Evolutionary conservation across 2,113 vertebrate species (phyloP).

Genomic region (Acinonyx jubatus): DNA sequence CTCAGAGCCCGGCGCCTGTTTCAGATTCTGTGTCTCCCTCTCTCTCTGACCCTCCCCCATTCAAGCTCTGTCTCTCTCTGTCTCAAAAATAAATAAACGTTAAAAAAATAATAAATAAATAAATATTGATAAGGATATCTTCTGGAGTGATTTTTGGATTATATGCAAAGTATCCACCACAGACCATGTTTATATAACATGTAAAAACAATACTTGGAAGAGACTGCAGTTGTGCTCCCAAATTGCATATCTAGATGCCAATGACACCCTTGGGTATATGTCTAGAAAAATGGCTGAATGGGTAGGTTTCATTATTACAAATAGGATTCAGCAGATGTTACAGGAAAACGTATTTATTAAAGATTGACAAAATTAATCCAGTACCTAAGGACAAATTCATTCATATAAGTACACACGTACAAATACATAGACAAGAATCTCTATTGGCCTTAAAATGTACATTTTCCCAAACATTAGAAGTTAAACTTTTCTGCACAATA

Average conservation of each 20-base stretch:
- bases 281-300: background rate
- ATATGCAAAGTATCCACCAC: background rate
- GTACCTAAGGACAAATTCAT: background rate
- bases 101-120: too few species aligned
- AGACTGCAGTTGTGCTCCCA: background rate
- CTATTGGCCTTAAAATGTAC: background rate
- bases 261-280: background rate
- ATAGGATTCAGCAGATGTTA: background rate
- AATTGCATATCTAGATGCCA: background rate
- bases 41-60: too few species aligned
- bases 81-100: too few species aligned
- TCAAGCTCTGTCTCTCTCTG: too few species aligned
- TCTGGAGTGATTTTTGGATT: background rate
- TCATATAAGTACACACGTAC: background rate
- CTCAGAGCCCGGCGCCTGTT: too few species aligned
- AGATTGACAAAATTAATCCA: background rate
- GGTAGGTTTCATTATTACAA: background rate
- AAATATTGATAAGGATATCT: background rate
- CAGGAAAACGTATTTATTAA: background rate
- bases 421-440: background rate
- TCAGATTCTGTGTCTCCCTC: too few species aligned
- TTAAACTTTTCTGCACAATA: conserved; percentile 25
- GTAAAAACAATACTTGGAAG: background rate
- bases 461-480: background rate
- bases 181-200: background rate